Percentiles rank a stretch among this genome's conserved stretches.
Conservation (phyloP, 2,797 vertebrate genomes). For the Lophius americanus region DNA sequence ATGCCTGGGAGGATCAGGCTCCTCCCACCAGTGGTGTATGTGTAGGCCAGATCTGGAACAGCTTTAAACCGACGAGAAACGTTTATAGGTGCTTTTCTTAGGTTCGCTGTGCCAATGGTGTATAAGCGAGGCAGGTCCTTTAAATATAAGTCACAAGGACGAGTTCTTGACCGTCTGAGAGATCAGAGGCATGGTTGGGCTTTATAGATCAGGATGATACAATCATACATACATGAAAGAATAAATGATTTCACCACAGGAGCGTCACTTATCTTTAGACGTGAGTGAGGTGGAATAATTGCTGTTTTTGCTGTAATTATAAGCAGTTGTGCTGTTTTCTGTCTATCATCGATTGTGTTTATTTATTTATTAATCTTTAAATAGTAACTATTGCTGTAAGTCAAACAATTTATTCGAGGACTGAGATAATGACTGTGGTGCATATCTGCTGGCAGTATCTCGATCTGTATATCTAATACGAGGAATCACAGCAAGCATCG, state of each 20-base stretch:
- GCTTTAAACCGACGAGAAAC: no score
- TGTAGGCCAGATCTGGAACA: background rate
- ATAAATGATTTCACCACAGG: background rate
- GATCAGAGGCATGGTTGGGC: background rate
- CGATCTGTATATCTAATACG: background rate
- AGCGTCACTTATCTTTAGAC: background rate
- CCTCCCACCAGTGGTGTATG: constrained; percentile 12
- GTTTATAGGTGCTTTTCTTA: constrained; percentile 13
- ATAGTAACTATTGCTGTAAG: constrained; percentile 14
- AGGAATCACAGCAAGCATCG: constrained; percentile 22
- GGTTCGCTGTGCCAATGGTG: background rate
- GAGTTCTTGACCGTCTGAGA: background rate
- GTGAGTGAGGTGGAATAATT: constrained; percentile 4
- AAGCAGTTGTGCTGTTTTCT: background rate
- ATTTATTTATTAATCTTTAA: constrained; percentile 5
- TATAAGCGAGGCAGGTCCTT: background rate
- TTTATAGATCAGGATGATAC: constrained; percentile 1
- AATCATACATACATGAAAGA: background rate
- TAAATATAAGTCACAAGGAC: constrained; percentile 5
- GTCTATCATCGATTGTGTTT: constrained; percentile 1
- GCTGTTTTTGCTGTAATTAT: background rate
- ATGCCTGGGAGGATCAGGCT: background rate
- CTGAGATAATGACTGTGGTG: background rate
- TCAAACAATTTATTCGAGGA: constrained; percentile 9
- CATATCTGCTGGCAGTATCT: constrained; percentile 1